Evolutionary conservation across 1,140 invertebrate species (phyloP).

Genomic region (Xylocopa sonorina): DNA sequence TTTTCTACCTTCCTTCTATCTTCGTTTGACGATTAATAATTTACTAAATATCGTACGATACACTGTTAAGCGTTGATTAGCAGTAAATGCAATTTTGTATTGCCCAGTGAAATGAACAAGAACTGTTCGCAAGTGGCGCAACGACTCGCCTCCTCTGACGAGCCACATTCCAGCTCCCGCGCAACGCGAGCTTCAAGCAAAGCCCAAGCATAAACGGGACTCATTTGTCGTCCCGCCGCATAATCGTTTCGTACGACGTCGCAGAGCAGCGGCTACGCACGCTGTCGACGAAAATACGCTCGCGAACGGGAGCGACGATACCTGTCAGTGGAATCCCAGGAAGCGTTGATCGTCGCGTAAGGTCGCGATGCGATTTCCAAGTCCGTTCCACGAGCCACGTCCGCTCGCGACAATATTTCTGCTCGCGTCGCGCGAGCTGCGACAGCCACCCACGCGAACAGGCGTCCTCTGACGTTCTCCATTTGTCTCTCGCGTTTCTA

Average conservation of each 20-base stretch:
- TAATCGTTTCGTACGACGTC: slow-evolving; percentile 4
- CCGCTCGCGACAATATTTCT: slow-evolving; percentile 51
- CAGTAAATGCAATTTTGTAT: too few relatives aligned
- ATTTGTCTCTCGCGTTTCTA: too few relatives aligned
- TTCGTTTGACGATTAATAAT: too few relatives aligned
- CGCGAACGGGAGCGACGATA: neutral
- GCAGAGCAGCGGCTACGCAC: neutral
- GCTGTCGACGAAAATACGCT: slow-evolving; percentile 20
- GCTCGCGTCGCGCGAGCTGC: slow-evolving; percentile 48
- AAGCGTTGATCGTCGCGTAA: neutral
- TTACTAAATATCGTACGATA: too few relatives aligned
- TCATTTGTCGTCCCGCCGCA: slow-evolving; percentile 1
- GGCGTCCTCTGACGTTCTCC: too few relatives aligned
- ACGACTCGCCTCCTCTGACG: too few relatives aligned
- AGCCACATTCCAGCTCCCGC: neutral
- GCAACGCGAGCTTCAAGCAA: neutral
- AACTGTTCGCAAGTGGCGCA: too few relatives aligned
- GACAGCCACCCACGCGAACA: slow-evolving; percentile 71
- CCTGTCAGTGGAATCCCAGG: slow-evolving; percentile 16
- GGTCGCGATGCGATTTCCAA: neutral
- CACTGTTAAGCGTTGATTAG: too few relatives aligned
- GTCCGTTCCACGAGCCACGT: neutral
- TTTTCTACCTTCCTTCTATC: too few relatives aligned
- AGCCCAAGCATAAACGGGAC: neutral
- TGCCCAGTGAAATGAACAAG: too few relatives aligned